phyloP scores from a whole-genome alignment of 2,797 vertebrate genomes.

The Botia kubotai region DNA sequence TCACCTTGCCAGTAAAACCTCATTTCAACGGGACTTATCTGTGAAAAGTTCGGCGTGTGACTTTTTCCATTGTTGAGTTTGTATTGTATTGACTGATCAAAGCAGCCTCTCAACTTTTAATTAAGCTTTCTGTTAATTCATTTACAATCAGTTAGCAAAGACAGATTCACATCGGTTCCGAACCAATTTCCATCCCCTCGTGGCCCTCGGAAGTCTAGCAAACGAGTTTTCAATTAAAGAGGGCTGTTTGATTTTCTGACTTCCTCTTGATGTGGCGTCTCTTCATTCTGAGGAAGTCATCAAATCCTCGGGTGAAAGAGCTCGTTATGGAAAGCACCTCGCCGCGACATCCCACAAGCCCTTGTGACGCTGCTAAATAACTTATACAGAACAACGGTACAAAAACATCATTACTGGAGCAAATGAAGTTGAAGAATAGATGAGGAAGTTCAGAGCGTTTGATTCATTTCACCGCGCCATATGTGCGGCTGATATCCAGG shows the following conservation, averaged over 20 bases:
- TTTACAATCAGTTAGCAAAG: slow-evolving; percentile 73
- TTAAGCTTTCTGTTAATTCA: slow-evolving; percentile 74
- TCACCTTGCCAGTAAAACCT: background rate
- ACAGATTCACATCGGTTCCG: slow-evolving; percentile 69
- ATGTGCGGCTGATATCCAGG: slow-evolving; percentile 38
- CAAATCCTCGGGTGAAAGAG: slow-evolving; percentile 54
- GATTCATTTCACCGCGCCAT: slow-evolving; percentile 67
- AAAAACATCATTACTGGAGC: slow-evolving; percentile 74
- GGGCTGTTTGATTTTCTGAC: slow-evolving; percentile 51
- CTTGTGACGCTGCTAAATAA: slow-evolving; percentile 66
- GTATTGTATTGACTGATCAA: slow-evolving; percentile 38
- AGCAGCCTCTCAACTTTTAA: slow-evolving; percentile 54
- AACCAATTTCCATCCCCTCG: slow-evolving; percentile 76
- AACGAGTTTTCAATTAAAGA: slow-evolving; percentile 79
- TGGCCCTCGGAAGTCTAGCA: slow-evolving; percentile 50
- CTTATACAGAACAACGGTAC: slow-evolving; percentile 64
- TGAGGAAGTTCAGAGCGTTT: slow-evolving; percentile 56
- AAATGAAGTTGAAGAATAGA: slow-evolving; percentile 73
- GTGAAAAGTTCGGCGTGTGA: background rate
- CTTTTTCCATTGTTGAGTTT: background rate
- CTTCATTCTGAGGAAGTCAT: slow-evolving; percentile 53
- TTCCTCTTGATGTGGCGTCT: slow-evolving; percentile 3
- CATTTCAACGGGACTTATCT: background rate
- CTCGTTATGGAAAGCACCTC: slow-evolving; percentile 53
- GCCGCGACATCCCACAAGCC: slow-evolving; percentile 38